Percentiles rank a stretch among this genome's conserved stretches.
These are phyloP conservation scores for Syncerus caffer DNA, from an alignment of 2,797 vertebrate species.

Conservation along the genomic window DNA sequence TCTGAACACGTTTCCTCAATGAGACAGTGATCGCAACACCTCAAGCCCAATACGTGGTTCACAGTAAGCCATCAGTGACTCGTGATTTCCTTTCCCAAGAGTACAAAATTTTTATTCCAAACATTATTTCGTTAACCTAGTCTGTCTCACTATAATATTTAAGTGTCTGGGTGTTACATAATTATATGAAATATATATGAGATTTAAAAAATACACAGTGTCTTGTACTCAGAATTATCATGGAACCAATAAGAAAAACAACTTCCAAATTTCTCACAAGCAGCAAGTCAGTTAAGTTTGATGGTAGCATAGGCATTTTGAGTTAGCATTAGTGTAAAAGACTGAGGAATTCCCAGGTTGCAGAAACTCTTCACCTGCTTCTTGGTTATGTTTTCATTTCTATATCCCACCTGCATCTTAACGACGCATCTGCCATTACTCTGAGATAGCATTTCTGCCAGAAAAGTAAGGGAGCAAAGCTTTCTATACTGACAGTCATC, in stretches of 20 bases:
- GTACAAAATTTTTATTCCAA: neutral
- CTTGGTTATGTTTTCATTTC: conserved; percentile 47
- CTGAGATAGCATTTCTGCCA: conserved; percentile 4
- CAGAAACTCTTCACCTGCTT: neutral
- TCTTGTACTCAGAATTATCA: conserved; percentile 23
- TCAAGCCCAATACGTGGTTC: neutral
- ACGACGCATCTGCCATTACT: neutral
- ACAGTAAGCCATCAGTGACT: neutral
- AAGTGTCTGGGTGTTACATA: neutral
- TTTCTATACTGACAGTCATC: neutral
- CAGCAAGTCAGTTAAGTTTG: neutral
- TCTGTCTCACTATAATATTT: neutral
- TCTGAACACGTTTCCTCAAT: neutral
- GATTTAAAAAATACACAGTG: neutral
- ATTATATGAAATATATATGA: neutral
- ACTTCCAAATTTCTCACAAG: neutral
- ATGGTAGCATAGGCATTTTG: neutral
- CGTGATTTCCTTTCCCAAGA: neutral
- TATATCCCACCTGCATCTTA: neutral
- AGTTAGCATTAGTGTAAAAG: neutral
- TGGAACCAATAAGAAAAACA: neutral
- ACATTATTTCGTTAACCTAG: neutral
- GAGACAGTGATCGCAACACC: neutral
- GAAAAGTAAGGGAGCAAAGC: neutral
- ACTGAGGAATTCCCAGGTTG: neutral